Percentiles rank a stretch among this genome's conserved stretches.
Conservation (phyloP, 1,140 invertebrate genomes). For the Stegodyphus mimosarum region DNA sequence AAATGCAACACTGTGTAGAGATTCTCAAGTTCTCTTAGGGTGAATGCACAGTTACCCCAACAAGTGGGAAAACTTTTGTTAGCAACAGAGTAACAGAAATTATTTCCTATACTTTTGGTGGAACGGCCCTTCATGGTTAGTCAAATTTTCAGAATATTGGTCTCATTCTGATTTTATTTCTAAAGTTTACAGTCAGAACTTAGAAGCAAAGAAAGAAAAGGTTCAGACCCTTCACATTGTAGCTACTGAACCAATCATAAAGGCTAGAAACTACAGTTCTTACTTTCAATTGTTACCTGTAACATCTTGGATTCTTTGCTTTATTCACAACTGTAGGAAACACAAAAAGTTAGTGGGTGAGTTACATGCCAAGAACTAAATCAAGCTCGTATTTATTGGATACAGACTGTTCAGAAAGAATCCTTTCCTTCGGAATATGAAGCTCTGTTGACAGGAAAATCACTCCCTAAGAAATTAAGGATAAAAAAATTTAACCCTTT, state of each 20-base stretch:
- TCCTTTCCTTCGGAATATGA: too few relatives aligned
- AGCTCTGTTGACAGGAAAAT: too few relatives aligned
- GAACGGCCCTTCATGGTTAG: conserved; percentile 18
- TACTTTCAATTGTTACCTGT: neutral
- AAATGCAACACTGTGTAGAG: conserved; percentile 4
- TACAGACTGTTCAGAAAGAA: conserved; percentile 5
- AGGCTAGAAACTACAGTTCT: neutral
- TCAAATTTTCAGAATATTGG: conserved; percentile 20
- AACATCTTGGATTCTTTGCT: neutral
- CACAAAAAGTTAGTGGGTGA: neutral
- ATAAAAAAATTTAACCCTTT: conserved; percentile 9
- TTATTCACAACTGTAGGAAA: neutral
- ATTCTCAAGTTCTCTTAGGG: conserved; percentile 13
- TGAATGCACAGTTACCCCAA: conserved; percentile 28
- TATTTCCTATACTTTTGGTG: conserved; percentile 13
- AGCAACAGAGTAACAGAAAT: conserved; percentile 32
- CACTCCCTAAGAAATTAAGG: conserved; percentile 7
- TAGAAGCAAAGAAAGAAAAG: neutral
- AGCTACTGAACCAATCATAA: conserved; percentile 4
- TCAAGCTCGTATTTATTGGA: neutral
- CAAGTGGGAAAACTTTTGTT: conserved; percentile 34
- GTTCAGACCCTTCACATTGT: neutral
- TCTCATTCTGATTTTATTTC: neutral
- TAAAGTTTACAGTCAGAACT: neutral
- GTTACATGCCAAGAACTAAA: too few relatives aligned